Evolutionary conservation across 2,888 invertebrate genomes (phyloP), one percentile per base, ranked within the genome.

Genomic region (Pammene aurita): DNA sequence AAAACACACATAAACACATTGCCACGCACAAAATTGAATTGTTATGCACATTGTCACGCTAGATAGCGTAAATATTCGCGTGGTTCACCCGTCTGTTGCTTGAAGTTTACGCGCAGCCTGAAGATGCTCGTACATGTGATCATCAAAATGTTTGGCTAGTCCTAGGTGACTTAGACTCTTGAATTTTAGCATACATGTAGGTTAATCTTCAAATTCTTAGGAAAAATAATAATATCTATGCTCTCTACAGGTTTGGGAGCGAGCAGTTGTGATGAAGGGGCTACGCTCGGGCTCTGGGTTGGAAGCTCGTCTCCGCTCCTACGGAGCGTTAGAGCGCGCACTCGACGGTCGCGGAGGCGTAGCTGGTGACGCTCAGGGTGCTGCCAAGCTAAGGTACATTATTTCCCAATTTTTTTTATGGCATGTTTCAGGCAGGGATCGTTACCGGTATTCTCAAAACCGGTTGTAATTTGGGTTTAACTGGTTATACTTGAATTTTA

Each of bases 51-150:
- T n/a, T n/a, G 84, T 94, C 5, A 87, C 85, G 0, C 92, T 96
- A 89, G 94, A 95, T 80, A 96, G 96, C 0, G 88, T 93, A 67
- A 97, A 97, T 81, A 93, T 96, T 11, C 94, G 96, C 55, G 92
- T 92, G 72, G 90, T 90, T 2, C 84, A 94, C 94, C 0, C 87
- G 93, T 34, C 85, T 95, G 0, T 88, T 97, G 79, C 90, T 94
- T 56, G 88, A 91, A 2, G 89, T 96, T 9, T 95, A 96, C 96
- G 0, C 95, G 96, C 77, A 95, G 96, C 72, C 93, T 97, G 54
- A 93, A 94, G 80, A 77, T 86, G 92, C 85, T 89, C 72, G 86
- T 90, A 85, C 90, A 93, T 92, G 89, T 92, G 65, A 42, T 42
- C 11, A 42, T 42, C 11, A 42, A 11, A 9, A 42, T 42, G 42